These are phyloP conservation scores for Trematomus bernacchii DNA, from an alignment of 2,797 vertebrate genomes.

Conservation along the genomic window DNA sequence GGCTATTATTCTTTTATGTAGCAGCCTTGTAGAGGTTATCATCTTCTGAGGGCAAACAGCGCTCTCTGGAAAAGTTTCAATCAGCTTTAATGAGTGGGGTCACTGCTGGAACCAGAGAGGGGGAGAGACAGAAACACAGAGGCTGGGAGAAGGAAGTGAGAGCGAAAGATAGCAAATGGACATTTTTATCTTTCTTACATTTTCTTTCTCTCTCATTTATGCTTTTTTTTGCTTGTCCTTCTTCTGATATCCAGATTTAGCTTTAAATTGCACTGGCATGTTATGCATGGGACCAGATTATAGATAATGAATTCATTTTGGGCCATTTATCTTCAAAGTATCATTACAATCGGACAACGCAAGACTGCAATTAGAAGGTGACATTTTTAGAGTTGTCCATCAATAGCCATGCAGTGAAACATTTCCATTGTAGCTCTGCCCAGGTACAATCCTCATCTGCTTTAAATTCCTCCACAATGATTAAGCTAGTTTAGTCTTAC, in stretches of 20 bases:
- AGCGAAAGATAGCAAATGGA: conserved; percentile 54
- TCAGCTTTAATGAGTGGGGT: conserved; percentile 88
- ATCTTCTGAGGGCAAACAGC: conserved; percentile 85
- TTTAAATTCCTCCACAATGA: conserved; percentile 68
- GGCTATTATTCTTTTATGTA: conserved; percentile 87
- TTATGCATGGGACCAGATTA: conserved; percentile 64
- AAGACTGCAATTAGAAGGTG: conserved; percentile 61
- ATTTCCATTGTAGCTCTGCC: conserved; percentile 36
- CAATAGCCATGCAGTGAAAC: conserved; percentile 57
- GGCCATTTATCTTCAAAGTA: conserved; percentile 61
- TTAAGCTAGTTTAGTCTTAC: conserved; percentile 73
- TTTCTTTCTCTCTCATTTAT: conserved; percentile 61
- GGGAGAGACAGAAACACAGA: conserved; percentile 47
- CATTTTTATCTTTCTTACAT: conserved; percentile 54
- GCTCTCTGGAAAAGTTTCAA: conserved; percentile 84
- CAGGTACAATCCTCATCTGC: conserved; percentile 45
- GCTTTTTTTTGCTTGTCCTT: conserved; percentile 50
- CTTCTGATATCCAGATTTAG: conserved; percentile 64
- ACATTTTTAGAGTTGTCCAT: conserved; percentile 53
- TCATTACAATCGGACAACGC: conserved; percentile 49
- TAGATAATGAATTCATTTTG: conserved; percentile 72
- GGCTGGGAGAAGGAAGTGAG: conserved; percentile 40
- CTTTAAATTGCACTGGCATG: conserved; percentile 62
- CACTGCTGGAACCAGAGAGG: conserved; percentile 76
- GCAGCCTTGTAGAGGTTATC: conserved; percentile 87